Evolutionary conservation across 2,797 vertebrate species (phyloP).

Genomic region (Psittacula echo): DNA sequence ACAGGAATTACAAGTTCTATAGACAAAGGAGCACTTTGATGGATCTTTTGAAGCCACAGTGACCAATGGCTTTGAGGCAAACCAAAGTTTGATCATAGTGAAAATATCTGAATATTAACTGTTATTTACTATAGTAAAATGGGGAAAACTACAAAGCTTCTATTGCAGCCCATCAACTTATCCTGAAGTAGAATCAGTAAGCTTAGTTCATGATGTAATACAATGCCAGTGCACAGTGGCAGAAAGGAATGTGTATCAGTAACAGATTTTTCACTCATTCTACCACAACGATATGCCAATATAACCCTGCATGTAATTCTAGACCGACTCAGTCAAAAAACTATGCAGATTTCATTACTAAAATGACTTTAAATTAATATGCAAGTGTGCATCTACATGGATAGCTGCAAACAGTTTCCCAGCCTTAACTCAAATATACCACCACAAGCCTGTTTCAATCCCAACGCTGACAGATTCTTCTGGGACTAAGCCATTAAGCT

Average conservation of each 20-base stretch:
- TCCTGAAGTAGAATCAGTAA: neutral
- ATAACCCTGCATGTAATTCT: neutral
- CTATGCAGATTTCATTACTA: neutral
- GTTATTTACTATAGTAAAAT: neutral
- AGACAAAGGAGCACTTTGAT: neutral
- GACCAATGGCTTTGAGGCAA: neutral
- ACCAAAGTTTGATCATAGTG: neutral
- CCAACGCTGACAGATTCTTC: neutral
- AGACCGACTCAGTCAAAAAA: neutral
- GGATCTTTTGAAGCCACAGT: neutral
- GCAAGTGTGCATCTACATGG: neutral
- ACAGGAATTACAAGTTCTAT: neutral
- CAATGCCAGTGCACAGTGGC: neutral
- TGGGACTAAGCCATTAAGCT: neutral
- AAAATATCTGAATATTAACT: constrained; percentile 14
- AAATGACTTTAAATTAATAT: neutral
- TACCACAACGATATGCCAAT: neutral
- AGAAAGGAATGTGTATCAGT: neutral
- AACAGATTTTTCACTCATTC: neutral
- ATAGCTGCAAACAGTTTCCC: neutral
- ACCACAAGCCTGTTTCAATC: neutral
- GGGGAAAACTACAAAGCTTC: neutral
- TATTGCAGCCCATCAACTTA: neutral
- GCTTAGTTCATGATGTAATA: neutral
- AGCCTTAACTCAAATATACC: neutral